A percentile compares a stretch with the other conserved stretches of the same genome.
Evolutionary conservation across 2,797 vertebrate species (phyloP).

Genomic region (Lateolabrax maculatus): DNA sequence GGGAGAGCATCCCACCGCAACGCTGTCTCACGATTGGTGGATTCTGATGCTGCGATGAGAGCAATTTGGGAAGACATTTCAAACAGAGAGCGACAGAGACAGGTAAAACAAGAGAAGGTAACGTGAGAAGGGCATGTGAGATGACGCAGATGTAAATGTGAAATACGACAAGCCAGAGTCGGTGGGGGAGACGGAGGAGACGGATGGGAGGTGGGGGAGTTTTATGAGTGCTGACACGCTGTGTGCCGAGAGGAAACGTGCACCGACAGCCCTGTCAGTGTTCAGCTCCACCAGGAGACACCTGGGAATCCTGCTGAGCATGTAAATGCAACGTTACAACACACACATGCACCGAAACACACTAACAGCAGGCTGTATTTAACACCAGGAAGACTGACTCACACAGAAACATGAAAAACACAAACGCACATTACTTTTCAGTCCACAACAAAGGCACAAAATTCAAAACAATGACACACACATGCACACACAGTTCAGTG

Average conservation of each 20-base stretch:
- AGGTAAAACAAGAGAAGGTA: neutral
- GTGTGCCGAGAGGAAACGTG: conserved; percentile 50
- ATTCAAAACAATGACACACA: conserved; percentile 1
- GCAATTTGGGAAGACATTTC: conserved; percentile 10
- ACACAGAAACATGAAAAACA: conserved; percentile 6
- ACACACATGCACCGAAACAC: neutral
- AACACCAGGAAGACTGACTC: conserved; percentile 10
- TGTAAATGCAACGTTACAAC: conserved; percentile 15
- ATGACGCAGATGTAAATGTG: conserved; percentile 20
- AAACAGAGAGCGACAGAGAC: conserved; percentile 18
- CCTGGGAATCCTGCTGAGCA: conserved; percentile 57
- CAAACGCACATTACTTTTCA: neutral
- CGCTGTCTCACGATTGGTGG: conserved; percentile 8
- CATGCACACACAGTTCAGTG: conserved; percentile 21
- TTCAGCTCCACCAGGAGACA: conserved; percentile 34
- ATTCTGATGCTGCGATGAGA: neutral
- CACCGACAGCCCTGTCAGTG: conserved; percentile 44
- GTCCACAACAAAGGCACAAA: conserved; percentile 1
- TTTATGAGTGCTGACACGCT: conserved; percentile 52
- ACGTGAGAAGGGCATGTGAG: neutral
- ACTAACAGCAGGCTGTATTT: neutral
- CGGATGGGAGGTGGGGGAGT: conserved; percentile 17
- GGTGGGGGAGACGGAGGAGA: neutral
- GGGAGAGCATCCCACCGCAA: conserved; percentile 26
- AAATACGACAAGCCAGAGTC: neutral